These are phyloP conservation scores for Pangasianodon gigas DNA, from an alignment of 2,113 vertebrate species.

Conservation along the genomic window DNA sequence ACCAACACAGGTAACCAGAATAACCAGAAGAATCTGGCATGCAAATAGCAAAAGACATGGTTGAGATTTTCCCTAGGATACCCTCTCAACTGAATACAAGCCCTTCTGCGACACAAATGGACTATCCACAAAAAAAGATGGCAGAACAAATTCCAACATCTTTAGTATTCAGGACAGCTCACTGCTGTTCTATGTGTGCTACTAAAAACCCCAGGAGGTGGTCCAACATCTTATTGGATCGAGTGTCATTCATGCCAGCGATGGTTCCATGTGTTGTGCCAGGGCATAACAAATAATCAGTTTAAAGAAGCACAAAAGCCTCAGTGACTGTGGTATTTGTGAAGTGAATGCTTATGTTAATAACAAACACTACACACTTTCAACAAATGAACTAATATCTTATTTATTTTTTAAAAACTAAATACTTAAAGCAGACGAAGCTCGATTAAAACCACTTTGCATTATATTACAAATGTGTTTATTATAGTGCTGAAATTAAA, in stretches of 20 bases:
- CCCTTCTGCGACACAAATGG: conserved; percentile 4
- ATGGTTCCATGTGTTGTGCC: conserved; percentile 1
- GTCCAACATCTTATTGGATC: conserved; percentile 33
- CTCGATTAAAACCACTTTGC: not conserved
- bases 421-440: not conserved
- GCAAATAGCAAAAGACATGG: conserved; percentile 5
- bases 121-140: conserved; percentile 7
- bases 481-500: not conserved
- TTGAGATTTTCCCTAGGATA: conserved; percentile 22
- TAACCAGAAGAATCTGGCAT: conserved; percentile 3
- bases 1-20: conserved; percentile 4
- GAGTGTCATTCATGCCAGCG: conserved; percentile 27
- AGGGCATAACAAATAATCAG: conserved; percentile 10
- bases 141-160: conserved; percentile 37
- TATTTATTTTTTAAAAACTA: not conserved
- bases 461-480: not conserved
- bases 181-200: conserved; percentile 32
- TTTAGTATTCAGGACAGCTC: conserved; percentile 37
- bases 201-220: conserved; percentile 29
- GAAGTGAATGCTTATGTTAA: not conserved
- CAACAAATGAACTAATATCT: not conserved
- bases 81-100: conserved; percentile 14
- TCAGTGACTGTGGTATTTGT: not conserved
- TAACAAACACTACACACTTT: not conserved
- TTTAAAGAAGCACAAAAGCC: conserved; percentile 21